Percentiles rank a stretch among this genome's conserved stretches.
Conservation (phyloP, 2,888 invertebrate species). For the Aelia acuminata region DNA sequence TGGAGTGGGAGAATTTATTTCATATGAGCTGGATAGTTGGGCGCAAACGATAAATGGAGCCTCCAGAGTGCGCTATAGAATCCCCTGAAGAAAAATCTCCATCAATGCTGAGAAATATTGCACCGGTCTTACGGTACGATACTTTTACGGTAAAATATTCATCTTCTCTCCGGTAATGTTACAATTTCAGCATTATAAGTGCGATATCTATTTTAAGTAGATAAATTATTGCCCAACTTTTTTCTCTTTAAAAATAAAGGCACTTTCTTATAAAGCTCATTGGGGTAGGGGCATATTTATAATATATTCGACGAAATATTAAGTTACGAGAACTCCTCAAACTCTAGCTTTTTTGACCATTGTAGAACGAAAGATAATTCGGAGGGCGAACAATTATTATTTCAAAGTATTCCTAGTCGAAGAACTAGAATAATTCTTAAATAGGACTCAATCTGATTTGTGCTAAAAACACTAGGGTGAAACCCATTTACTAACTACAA, state of each 20-base stretch:
- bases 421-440: too few species aligned
- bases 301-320: too few species aligned
- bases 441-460: too few species aligned
- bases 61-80: conserved; percentile 19
- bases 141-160: neutral
- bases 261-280: neutral
- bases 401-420: too few species aligned
- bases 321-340: too few species aligned
- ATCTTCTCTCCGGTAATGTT: neutral
- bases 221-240: neutral
- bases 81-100: conserved; percentile 14
- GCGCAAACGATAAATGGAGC: conserved; percentile 26
- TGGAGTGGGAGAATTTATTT: conserved; percentile 5
- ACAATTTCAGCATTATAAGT: neutral
- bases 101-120: conserved; percentile 16
- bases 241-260: neutral
- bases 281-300: too few species aligned
- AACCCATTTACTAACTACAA: too few species aligned
- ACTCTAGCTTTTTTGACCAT: too few species aligned
- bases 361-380: too few species aligned
- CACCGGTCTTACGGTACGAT: neutral
- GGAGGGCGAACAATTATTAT: too few species aligned
- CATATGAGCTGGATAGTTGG: conserved; percentile 35
- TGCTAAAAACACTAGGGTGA: too few species aligned
- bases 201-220: too few species aligned